Evolutionary conservation across 2,888 invertebrate genomes (phyloP).

Genomic region (Eilema griseolum): DNA sequence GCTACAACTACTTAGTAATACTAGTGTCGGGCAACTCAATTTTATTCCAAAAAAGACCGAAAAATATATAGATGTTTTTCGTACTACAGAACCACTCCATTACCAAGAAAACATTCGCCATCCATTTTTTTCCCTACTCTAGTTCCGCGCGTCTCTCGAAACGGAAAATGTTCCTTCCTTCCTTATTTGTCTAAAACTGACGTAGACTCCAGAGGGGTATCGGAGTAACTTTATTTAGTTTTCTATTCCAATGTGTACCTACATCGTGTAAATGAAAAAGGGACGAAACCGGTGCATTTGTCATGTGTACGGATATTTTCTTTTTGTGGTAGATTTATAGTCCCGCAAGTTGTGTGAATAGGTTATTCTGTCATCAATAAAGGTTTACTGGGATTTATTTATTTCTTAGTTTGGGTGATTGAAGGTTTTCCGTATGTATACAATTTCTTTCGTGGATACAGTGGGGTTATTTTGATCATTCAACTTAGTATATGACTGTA

Average conservation of each 20-base stretch:
- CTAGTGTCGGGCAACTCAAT: conserved; percentile 16
- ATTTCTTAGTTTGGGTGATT: conserved; percentile 34
- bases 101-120: conserved; percentile 45
- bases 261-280: conserved; percentile 73
- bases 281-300: conserved; percentile 69
- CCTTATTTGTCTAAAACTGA: conserved; percentile 81
- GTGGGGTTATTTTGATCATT: neutral
- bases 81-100: conserved; percentile 47
- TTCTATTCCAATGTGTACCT: conserved; percentile 70
- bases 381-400: conserved; percentile 42
- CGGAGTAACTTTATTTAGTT: conserved; percentile 72
- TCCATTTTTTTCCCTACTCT: conserved; percentile 44
- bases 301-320: conserved; percentile 62
- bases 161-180: conserved; percentile 72
- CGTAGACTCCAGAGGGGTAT: conserved; percentile 61
- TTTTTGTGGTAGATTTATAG: conserved; percentile 53
- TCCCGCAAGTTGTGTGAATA: conserved; percentile 38
- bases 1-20: neutral
- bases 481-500: neutral
- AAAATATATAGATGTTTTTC: conserved; percentile 26
- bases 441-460: conserved; percentile 2
- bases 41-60: conserved; percentile 23
- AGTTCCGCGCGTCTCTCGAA: conserved; percentile 56
- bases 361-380: conserved; percentile 42
- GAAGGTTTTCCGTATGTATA: conserved; percentile 21